Evolutionary conservation across 2,113 vertebrate genomes (phyloP), one percentile per base, ranked within the genome.

Genomic region (Lampris incognitus): DNA sequence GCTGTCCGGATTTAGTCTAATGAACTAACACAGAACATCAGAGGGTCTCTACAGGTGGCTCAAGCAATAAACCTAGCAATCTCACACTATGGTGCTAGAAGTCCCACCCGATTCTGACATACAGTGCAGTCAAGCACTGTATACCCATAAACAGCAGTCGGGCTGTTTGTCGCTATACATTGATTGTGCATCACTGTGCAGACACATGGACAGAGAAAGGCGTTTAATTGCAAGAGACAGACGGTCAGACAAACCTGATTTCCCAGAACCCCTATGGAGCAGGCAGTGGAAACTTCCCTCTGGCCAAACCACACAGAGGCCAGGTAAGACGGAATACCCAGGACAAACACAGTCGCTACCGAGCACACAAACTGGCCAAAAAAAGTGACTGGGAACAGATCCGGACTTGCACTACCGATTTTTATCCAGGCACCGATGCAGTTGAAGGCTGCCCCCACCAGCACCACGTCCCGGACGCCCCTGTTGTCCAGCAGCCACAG

Each of bases 371-470:
- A 87, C 93, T 97, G 96, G 5, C 95, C 97, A 40, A 95, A 74
- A 52, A 97, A 64, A 0, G 95, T 95, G 79, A 97, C 64, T 0
- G 90, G 60, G 77, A 97, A 97, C 67, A 96, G 89, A 38, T 91
- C 72, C 0, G 95, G 96, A 83, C 79, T 56, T 41, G 94, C 89
- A 62, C 96, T 97, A 67, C 94, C 94, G 1, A 95, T 78, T 91
- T 97, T 97, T 55, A 97, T 94, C 96, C 96, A 98, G 52, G 96
- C 95, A 0, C 97, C 97, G 56, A 96, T 9, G 69, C 95, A 96
- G 46, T 97, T 98, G 68, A 98, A 94, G 5, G 93, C 95, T 0
- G 96, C 91, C 13, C 96, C 97, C 0, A 79, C 80, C 41, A 98
- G 90, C 24, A 97, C 93, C 0, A 95, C 94, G n/a, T 95, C 78